Base-by-base conservation (phyloP, 2,113 vertebrate genomes). In the Tenrec ecaudatus region DNA sequence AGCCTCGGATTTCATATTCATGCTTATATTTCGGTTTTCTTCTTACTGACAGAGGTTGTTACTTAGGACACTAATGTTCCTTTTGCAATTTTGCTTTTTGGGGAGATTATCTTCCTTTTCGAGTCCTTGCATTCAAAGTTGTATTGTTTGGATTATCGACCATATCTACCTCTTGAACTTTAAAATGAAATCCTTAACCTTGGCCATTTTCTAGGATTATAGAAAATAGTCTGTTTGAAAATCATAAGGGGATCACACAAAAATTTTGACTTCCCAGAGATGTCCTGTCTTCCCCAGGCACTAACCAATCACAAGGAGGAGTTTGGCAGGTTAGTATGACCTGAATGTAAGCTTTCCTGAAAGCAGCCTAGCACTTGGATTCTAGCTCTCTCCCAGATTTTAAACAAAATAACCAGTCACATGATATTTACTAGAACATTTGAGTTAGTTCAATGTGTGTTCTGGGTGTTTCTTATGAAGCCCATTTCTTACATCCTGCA, bases 1-100 rank as follows among this genome's bases (percentile, higher is more conserved):
- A 29, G 40, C 82, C 57, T 75, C 77, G 14, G 2, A 69, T 82
- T 95, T 92, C 53, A 90, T 36, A 69, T n/a, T 73, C 78, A 90
- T 19, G 36, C 40, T 69, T 75, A 11, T 2, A 82, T 76, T 73
- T 57, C 38, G 86, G 36, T 76, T 82, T 89, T 38, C 33, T 69
- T 83, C 69, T 79, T 82, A 78, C 43, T 80, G 69, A 79, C 38
- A 33, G 9, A 23, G 9, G 27, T 81, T 47, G 77, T 77, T 93
- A 76, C 29, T 47, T 27, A 86, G 75, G 80, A 14, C 79, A 92
- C 19, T 57, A 69, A 82, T 53, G 40, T 82, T 90, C n/a, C 47
- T 78, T 16, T 47, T 20, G 57, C 20, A 90, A 77, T 78, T 12
- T 31, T 75, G 57, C 66, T 82, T 40, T 64, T 27, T 33, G 60